A percentile compares a stretch with the other conserved stretches of the same genome.
Conservation (phyloP, 2,113 vertebrate genomes). For the Miniopterus natalensis region DNA sequence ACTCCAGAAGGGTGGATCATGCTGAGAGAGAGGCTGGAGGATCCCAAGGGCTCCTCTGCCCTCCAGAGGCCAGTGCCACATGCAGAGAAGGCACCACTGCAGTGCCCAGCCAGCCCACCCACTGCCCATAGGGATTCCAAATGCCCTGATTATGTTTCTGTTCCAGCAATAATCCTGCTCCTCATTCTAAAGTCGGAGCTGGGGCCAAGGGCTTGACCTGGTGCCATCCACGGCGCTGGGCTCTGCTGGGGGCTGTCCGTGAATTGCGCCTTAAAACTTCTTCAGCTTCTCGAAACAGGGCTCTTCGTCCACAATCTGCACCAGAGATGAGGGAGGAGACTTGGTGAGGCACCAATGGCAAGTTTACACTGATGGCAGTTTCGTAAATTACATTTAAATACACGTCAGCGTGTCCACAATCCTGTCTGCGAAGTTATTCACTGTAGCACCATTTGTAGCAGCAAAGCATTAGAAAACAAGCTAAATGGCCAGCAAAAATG, state of each 20-base stretch:
- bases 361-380: background rate
- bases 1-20: background rate
- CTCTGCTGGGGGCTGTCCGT: slow-evolving; percentile 91
- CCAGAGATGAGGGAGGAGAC: slow-evolving; percentile 47
- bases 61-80: background rate
- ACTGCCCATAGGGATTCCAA: accelerated
- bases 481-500: background rate
- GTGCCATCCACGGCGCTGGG: slow-evolving; percentile 94
- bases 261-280: slow-evolving; percentile 82
- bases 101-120: background rate
- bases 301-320: slow-evolving; percentile 70
- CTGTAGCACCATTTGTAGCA: background rate
- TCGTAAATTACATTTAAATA: background rate
- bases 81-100: background rate
- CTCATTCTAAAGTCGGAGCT: background rate
- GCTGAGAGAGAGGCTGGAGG: no score
- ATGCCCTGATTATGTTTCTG: accelerated
- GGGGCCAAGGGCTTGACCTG: slow-evolving; percentile 87
- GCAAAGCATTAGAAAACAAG: background rate
- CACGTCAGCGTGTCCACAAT: background rate
- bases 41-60: background rate
- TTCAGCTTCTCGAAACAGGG: slow-evolving; percentile 80
- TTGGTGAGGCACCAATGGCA: background rate
- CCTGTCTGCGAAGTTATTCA: accelerated
- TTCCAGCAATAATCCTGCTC: background rate